Evolutionary conservation across 2,888 invertebrate genomes (phyloP).

Genomic region (Oasisia sp.): DNA sequence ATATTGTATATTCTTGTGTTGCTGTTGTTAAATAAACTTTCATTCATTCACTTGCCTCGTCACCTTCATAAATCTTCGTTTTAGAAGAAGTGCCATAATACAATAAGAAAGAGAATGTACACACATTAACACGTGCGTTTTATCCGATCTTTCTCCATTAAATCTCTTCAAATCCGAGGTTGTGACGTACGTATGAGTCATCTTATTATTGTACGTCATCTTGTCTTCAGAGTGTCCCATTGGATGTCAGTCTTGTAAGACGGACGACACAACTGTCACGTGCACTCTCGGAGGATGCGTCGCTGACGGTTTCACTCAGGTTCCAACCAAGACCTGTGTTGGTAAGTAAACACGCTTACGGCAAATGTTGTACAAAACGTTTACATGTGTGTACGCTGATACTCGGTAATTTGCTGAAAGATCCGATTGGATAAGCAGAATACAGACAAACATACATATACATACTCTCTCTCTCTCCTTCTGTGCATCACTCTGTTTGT

Average conservation of each 20-base stretch:
- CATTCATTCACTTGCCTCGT: no score
- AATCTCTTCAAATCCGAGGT: neutral
- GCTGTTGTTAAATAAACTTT: no score
- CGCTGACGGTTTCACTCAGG: neutral
- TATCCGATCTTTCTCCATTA: no score
- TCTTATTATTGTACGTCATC: neutral
- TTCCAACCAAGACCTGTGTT: constrained; percentile 14
- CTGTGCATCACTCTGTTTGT: no score
- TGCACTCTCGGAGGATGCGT: neutral
- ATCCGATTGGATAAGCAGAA: neutral
- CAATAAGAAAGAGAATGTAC: no score
- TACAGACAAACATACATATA: no score
- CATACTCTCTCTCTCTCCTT: no score
- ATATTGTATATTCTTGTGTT: no score
- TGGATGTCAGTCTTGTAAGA: neutral
- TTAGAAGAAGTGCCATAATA: no score
- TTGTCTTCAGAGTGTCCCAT: neutral
- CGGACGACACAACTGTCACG: neutral
- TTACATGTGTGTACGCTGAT: neutral
- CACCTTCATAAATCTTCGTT: no score
- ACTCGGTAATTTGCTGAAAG: neutral
- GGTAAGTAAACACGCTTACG: neutral
- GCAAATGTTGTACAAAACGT: neutral
- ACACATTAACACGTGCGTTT: no score
- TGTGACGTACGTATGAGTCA: neutral